Conservation (phyloP, 2,888 invertebrate species). For the Mythimna pallens region DNA sequence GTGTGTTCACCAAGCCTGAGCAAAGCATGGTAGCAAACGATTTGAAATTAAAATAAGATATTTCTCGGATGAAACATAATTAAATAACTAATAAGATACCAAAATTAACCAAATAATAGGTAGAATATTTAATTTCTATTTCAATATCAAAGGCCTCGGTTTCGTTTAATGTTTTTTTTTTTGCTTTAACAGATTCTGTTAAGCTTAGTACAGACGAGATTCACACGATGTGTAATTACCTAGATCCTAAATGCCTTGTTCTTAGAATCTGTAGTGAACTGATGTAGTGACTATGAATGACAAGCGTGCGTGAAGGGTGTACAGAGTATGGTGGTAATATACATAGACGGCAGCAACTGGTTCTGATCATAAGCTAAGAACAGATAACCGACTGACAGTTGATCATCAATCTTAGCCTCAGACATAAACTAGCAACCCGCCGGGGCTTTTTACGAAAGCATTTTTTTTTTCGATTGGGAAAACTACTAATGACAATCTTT, state of each 20-base stretch:
- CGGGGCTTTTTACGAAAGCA: no score
- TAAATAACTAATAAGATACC: not conserved
- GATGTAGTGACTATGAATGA: not conserved
- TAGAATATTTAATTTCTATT: not conserved
- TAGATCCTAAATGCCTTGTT: not conserved
- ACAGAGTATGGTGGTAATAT: no score
- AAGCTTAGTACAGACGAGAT: not conserved
- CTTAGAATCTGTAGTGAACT: not conserved
- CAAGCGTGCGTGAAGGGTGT: not conserved
- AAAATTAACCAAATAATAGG: not conserved
- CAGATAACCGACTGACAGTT: not conserved
- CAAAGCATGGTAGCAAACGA: not conserved
- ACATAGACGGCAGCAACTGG: not conserved
- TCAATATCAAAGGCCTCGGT: not conserved
- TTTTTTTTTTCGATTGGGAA: no score
- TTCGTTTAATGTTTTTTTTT: not conserved
- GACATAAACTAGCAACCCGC: no score
- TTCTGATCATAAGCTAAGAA: not conserved
- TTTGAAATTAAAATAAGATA: not conserved
- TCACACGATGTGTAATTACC: not conserved
- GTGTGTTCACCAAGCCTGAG: not conserved
- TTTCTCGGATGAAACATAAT: not conserved
- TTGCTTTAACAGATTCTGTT: not conserved
- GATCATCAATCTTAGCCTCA: not conserved
- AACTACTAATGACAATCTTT: no score